These are phyloP conservation scores for Horisme vitalbata DNA, from an alignment of 2,888 invertebrate species.

Conservation along the genomic window DNA sequence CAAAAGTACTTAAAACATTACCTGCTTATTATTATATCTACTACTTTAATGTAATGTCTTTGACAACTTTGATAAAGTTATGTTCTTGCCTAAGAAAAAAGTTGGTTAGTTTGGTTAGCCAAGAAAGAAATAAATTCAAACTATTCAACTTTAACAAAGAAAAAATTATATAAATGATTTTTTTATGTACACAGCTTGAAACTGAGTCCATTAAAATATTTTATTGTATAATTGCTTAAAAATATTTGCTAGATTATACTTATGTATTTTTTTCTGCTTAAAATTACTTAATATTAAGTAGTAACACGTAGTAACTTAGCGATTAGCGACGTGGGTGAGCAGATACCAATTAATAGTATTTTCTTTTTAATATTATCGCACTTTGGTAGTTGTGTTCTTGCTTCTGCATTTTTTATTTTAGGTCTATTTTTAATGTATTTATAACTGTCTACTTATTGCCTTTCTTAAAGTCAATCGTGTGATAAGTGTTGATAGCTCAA, in stretches of 20 bases:
- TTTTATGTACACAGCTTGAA: neutral
- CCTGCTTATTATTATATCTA: neutral
- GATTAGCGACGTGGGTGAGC: slow-evolving; percentile 66
- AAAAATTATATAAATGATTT: neutral
- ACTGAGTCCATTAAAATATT: neutral
- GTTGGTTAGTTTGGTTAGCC: too few relatives aligned
- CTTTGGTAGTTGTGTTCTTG: slow-evolving; percentile 57
- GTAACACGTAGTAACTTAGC: slow-evolving; percentile 57
- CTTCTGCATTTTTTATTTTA: slow-evolving; percentile 56
- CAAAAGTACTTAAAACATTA: neutral
- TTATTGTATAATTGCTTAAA: slow-evolving; percentile 6
- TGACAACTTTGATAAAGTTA: too few relatives aligned
- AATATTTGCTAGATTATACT: slow-evolving; percentile 16
- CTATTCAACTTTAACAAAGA: too few relatives aligned
- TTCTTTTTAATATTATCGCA: slow-evolving; percentile 46
- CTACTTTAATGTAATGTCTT: too few relatives aligned
- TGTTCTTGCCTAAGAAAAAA: neutral
- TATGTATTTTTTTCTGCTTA: slow-evolving; percentile 18
- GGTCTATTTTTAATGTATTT: slow-evolving; percentile 36
- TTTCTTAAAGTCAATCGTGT: slow-evolving; percentile 62
- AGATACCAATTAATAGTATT: slow-evolving; percentile 43
- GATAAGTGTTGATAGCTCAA: slow-evolving; percentile 70
- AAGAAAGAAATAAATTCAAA: too few relatives aligned
- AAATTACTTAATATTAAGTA: slow-evolving; percentile 26
- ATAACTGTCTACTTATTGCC: slow-evolving; percentile 54